phyloP scores from a whole-genome alignment of 2,888 invertebrate genomes.

The Homarus gammarus region DNA sequence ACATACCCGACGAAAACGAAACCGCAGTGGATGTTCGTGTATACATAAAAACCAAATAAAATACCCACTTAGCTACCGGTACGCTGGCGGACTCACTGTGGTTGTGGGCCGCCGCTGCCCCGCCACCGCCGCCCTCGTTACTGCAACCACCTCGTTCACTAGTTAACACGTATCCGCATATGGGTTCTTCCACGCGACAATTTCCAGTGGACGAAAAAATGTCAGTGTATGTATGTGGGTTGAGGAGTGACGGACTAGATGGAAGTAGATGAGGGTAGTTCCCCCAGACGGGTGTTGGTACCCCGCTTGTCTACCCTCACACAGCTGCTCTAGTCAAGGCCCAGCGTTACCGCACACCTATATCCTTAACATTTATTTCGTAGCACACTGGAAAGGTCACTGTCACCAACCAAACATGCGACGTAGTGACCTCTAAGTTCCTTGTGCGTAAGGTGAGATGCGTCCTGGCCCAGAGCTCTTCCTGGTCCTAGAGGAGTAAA shows the following conservation, averaged over 20 bases:
- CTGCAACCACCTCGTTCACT: constrained; percentile 4
- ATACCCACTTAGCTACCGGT: constrained; percentile 71
- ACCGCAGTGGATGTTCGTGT: constrained; percentile 45
- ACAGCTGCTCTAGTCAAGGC: constrained; percentile 60
- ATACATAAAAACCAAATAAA: constrained; percentile 65
- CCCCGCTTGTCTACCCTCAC: constrained; percentile 45
- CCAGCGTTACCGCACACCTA: constrained; percentile 56
- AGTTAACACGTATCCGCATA: background rate
- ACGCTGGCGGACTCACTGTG: constrained; percentile 52
- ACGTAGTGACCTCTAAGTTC: background rate
- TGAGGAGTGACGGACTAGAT: background rate
- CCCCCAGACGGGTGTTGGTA: constrained; percentile 33
- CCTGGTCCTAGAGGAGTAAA: background rate
- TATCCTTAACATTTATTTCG: constrained; percentile 28
- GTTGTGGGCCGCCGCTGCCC: constrained; percentile 47
- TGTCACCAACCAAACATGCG: background rate
- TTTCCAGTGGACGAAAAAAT: background rate
- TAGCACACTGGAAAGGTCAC: constrained; percentile 5
- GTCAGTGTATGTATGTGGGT: background rate
- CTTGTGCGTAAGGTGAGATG: background rate
- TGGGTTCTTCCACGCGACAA: background rate
- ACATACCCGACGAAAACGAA: constrained; percentile 35
- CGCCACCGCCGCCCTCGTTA: constrained; percentile 50
- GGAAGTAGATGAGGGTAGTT: background rate
- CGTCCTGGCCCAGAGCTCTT: background rate